These are phyloP conservation scores for Ametastegia equiseti DNA, from an alignment of 2,888 invertebrate genomes.

Conservation along the genomic window DNA sequence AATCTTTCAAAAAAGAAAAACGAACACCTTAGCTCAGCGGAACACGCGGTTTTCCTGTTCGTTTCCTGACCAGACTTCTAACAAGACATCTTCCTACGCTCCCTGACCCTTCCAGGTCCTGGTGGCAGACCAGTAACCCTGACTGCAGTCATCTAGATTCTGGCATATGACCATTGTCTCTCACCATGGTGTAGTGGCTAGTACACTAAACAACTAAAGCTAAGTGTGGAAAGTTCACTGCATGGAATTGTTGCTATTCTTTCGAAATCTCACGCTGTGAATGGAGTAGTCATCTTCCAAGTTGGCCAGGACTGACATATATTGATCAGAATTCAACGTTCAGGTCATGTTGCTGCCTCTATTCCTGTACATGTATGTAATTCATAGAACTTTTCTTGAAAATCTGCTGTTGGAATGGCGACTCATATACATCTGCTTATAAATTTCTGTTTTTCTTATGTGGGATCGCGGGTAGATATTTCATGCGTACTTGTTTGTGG, in stretches of 20 bases:
- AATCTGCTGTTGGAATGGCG: not conserved
- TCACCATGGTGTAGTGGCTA: not conserved
- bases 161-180: not conserved
- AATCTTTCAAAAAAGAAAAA: not conserved
- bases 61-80: constrained; percentile 56
- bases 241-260: too few species aligned
- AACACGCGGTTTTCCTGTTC: not conserved
- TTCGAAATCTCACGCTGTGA: constrained; percentile 5
- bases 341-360: not conserved
- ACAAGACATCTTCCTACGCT: constrained; percentile 60
- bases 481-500: not conserved
- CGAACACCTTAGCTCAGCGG: constrained; percentile 34
- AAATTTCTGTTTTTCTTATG: not conserved
- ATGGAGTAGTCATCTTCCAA: not conserved
- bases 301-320: not conserved
- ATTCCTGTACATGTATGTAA: not conserved
- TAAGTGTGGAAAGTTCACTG: not conserved
- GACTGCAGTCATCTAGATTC: constrained; percentile 29
- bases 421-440: not conserved
- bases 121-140: constrained; percentile 55
- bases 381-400: not conserved
- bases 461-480: not conserved
- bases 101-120: constrained; percentile 50
- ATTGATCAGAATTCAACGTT: not conserved
- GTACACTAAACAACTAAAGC: not conserved